Base-by-base conservation (phyloP, 2,888 invertebrate genomes). In the Coelopa pilipes region DNA sequence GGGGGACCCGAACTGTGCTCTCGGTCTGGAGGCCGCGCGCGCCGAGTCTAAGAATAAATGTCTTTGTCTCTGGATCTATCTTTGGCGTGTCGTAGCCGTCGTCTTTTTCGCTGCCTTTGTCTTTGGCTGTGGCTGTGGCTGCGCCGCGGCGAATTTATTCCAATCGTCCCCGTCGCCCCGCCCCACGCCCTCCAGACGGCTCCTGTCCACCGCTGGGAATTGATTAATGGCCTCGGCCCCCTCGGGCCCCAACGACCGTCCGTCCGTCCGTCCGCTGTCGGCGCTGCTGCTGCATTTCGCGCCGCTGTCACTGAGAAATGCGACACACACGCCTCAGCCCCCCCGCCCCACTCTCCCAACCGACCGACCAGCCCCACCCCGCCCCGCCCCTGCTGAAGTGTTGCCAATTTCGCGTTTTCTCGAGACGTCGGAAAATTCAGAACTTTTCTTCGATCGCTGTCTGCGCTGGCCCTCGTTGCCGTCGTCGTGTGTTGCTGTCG, bases 291-390 rank as follows among this genome's bases (percentile, higher is more conserved):
- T 24, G 50, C 70, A 47, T 70, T 70, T 53, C 71, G 19, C 67
- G 59, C 53, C 12, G 45, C 67, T 67, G 74, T 67, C 74, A 67
- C 67, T 17, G 71, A 71, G 60, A 74, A 74, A 71, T 74, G 74
- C 71, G 74, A 67, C 67, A 67, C 74, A 74, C 45, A 50, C 62
- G 53, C 70, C 60, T 45, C 19, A n/a, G 55, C 63, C 70, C 68
- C 59, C 12, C 45, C 60, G 49, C 45, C 34, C 74, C 55, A 73
- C 57, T 71, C 67, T 77, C 78, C 78, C 76, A 76, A 78, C 72
- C 49, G 55, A 59, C 69, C 77, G 74, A 73, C 55, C 73, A 78
- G 67, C 74, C 49, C 13, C 17, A 34, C 34, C n/a, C 13, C 68
- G 49, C 46, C 46, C 60, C n/a, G 62, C 55, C 59, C 50, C 19